Evolutionary conservation across 2,113 vertebrate genomes (phyloP).

Genomic region (Aix galericulata): DNA sequence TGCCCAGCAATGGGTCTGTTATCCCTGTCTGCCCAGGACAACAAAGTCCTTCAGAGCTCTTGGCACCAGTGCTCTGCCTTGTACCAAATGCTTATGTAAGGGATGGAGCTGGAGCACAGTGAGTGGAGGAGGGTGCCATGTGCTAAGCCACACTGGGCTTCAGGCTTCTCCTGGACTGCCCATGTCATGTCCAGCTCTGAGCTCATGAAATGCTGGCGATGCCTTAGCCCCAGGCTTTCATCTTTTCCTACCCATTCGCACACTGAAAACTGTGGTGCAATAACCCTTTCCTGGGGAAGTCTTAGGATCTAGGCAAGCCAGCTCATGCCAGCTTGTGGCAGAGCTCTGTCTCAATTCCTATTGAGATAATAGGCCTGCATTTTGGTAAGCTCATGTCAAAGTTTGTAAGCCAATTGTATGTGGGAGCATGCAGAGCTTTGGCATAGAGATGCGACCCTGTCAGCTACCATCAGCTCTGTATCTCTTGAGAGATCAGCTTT

Average conservation of each 20-base stretch:
- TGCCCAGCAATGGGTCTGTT: conserved; percentile 51
- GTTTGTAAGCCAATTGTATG: neutral
- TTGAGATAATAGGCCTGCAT: neutral
- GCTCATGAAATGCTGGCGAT: fast-evolving
- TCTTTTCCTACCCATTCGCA: neutral
- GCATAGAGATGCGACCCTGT: neutral
- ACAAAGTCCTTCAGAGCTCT: conserved; percentile 22
- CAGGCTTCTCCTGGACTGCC: neutral
- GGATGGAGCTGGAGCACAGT: neutral
- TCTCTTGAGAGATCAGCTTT: conserved; percentile 16
- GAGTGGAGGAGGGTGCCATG: neutral
- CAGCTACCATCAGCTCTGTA: neutral
- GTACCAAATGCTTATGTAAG: conserved; percentile 48
- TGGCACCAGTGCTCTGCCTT: conserved; percentile 4
- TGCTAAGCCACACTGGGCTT: neutral
- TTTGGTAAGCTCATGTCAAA: neutral
- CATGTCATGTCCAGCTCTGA: neutral
- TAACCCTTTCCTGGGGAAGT: neutral
- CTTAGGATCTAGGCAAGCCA: neutral
- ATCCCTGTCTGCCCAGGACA: conserved; percentile 19
- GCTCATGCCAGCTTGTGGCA: neutral
- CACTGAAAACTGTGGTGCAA: neutral
- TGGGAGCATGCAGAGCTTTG: neutral
- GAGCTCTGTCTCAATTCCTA: neutral
- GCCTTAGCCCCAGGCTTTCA: neutral